Base-by-base conservation (phyloP, 1,140 invertebrate species). In the Copidosoma floridanum region DNA sequence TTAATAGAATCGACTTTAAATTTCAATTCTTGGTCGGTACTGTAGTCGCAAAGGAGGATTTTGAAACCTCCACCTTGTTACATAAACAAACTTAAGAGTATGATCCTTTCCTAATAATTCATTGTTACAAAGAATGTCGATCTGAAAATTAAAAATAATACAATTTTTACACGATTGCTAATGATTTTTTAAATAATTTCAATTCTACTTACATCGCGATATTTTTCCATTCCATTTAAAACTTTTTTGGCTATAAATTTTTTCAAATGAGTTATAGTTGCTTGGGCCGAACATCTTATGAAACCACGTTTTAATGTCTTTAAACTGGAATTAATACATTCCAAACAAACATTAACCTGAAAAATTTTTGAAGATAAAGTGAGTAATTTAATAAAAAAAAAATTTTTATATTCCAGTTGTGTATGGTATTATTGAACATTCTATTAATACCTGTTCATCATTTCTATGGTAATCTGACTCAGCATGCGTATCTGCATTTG, bases 121-220 rank as follows among this genome's bases (percentile, higher is more conserved):
- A 76, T 98, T 92, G 84, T 99, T 98, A 82, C 97, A 99, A 73
- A 98, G 84, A 73, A 99, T 96, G 82, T 99, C 97, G 79, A 98
- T 93, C 91, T 95, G 81, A 82, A 72, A 74, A 65, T 27, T n/a
- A 10, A n/a, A 41, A 48, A 20, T 24, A 51, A 38, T 37, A 46
- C 0, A 23, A n/a, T n/a, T n/a, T n/a, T n/a, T n/a, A n/a, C n/a
- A n/a, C n/a, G n/a, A n/a, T n/a, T n/a, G n/a, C 10, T 58, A 48
- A 40, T 48, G 11, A 11, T 16, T n/a, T 32, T 32, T 53, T 7
- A 29, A 50, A 27, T 40, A 23, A n/a, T n/a, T n/a, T n/a, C n/a
- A n/a, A n/a, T n/a, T 16, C 40, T 68, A 86, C 87, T 89, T 77
- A 97, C 94, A 84, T 99, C 95, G 84, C 91, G 89, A 84, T 98